Percentiles rank a stretch among this genome's conserved stretches.
These are phyloP conservation scores for Aphidius gifuensis DNA, from an alignment of 1,140 invertebrate species.

Conservation along the genomic window DNA sequence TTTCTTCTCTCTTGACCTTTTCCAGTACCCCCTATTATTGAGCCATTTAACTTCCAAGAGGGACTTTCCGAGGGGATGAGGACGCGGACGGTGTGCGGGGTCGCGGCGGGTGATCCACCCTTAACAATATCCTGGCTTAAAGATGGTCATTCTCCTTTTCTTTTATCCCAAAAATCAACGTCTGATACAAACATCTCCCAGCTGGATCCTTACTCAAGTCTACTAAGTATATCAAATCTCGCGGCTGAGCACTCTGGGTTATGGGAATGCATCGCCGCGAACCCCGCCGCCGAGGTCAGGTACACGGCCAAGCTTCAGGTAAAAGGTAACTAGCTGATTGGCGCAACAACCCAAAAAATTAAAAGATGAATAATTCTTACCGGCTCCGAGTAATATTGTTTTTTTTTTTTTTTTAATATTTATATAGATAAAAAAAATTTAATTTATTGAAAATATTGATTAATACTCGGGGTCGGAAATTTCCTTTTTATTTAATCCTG, in stretches of 20 bases:
- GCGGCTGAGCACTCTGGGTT: constrained; percentile 72
- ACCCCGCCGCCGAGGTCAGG: constrained; percentile 74
- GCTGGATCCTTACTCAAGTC: constrained; percentile 71
- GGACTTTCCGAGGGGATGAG: constrained; percentile 80
- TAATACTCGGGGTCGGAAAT: not conserved
- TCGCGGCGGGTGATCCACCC: constrained; percentile 76
- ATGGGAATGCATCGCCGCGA: constrained; percentile 79
- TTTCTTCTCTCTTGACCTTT: constrained; percentile 62
- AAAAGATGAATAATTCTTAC: constrained; percentile 3
- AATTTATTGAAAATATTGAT: not conserved
- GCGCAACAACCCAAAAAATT: constrained; percentile 27
- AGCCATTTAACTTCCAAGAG: constrained; percentile 79
- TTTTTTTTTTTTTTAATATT: no score
- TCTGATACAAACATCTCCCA: constrained; percentile 65
- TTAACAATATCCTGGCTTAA: constrained; percentile 75
- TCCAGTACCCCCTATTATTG: constrained; percentile 81
- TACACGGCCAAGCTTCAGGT: constrained; percentile 78
- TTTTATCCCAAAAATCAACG: constrained; percentile 61
- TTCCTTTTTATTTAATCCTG: not conserved
- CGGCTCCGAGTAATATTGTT: not conserved
- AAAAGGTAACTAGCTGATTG: constrained; percentile 70
- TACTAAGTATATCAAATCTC: constrained; percentile 75
- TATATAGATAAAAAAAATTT: not conserved
- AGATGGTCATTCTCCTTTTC: constrained; percentile 62
- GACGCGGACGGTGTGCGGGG: constrained; percentile 79